Percentiles rank a stretch among this genome's conserved stretches.
Conservation (phyloP, 2,113 vertebrate species). For the Chaetops frenatus region DNA sequence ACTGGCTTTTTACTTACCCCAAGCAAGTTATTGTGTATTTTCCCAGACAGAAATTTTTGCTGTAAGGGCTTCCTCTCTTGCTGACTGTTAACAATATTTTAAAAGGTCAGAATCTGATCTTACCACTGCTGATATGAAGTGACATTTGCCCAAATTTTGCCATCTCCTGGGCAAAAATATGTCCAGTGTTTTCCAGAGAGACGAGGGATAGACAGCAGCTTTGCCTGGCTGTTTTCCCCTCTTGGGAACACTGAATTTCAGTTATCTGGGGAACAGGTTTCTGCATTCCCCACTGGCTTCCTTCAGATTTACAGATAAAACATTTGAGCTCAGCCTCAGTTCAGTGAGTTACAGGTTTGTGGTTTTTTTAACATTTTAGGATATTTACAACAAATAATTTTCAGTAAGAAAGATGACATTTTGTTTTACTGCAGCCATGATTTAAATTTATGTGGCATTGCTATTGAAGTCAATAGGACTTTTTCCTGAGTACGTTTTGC, state of each 20-base stretch:
- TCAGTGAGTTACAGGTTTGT: not conserved
- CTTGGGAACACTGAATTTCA: not conserved
- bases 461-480: constrained; percentile 29
- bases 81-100: constrained; percentile 27
- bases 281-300: not conserved
- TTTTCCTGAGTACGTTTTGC: constrained; percentile 2
- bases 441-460: constrained; percentile 23
- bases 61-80: constrained; percentile 21
- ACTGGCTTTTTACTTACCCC: not conserved
- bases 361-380: not conserved
- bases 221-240: not conserved
- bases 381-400: not conserved
- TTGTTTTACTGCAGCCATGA: not conserved
- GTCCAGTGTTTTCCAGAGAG: constrained; percentile 6
- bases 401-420: not conserved
- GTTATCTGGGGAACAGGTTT: not conserved
- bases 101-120: constrained; percentile 30
- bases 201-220: not conserved
- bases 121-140: constrained; percentile 16
- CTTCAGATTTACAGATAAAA: not conserved
- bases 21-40: not conserved
- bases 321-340: not conserved
- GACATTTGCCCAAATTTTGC: constrained; percentile 34
- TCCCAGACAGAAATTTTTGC: not conserved
- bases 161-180: constrained; percentile 36